These are phyloP conservation scores for Poeciliopsis paucimaculata DNA, from an alignment of 2,797 vertebrate species.

Conservation along the genomic window DNA sequence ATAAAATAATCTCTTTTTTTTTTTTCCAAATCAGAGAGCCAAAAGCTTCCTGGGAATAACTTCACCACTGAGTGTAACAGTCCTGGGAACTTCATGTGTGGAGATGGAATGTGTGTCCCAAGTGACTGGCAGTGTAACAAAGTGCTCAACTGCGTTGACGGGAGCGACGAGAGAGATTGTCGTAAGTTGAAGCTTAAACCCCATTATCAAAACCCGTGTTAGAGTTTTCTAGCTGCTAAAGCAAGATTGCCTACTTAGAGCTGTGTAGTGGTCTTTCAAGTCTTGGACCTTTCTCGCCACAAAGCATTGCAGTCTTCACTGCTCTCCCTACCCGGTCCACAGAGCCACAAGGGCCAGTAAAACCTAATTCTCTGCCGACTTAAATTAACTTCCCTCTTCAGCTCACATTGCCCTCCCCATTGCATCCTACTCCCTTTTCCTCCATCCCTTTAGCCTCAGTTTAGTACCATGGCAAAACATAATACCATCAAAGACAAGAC, in stretches of 20 bases:
- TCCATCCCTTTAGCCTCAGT: conserved; percentile 40
- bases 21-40: conserved; percentile 84
- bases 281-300: conserved; percentile 24
- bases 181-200: conserved; percentile 86
- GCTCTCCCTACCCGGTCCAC: conserved; percentile 11
- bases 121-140: conserved; percentile 94
- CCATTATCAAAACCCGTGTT: conserved; percentile 16
- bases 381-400: conserved; percentile 43
- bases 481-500: conserved; percentile 70
- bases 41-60: conserved; percentile 94
- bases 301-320: conserved; percentile 16
- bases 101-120: conserved; percentile 91
- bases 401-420: conserved; percentile 3
- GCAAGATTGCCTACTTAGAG: conserved; percentile 31
- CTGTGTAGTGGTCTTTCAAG: conserved; percentile 29
- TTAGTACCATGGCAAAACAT: conserved; percentile 53
- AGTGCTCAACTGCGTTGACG: conserved; percentile 92
- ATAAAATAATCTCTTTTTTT: conserved; percentile 24
- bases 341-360: conserved; percentile 40
- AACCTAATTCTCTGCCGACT: conserved; percentile 46
- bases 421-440: conserved; percentile 12
- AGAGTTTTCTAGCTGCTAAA: background rate
- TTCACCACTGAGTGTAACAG: conserved; percentile 96
- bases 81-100: conserved; percentile 96
- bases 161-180: conserved; percentile 94